Conservation (phyloP, 2,113 vertebrate genomes). For the Neogale vison region DNA sequence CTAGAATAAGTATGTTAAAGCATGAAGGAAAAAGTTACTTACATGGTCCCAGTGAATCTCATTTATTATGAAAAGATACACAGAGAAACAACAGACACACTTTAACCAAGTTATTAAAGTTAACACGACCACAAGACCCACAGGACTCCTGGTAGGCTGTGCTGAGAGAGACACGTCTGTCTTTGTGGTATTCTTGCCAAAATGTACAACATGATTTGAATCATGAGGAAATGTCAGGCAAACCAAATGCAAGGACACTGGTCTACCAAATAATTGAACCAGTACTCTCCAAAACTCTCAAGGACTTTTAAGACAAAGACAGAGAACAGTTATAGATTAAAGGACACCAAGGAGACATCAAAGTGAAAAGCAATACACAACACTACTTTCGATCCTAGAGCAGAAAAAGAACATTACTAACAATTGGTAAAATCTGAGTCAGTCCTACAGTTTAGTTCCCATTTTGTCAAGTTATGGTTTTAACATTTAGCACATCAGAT, state of each 20-base stretch:
- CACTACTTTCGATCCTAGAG: neutral
- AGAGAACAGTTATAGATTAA: neutral
- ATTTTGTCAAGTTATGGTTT: neutral
- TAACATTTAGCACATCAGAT: neutral
- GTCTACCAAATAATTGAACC: neutral
- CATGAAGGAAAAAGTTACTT: neutral
- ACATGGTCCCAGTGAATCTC: neutral
- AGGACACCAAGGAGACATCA: neutral
- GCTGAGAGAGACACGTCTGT: accelerated
- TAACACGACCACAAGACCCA: neutral
- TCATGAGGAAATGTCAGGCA: neutral
- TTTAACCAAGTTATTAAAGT: neutral
- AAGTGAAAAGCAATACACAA: neutral
- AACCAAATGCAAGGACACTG: neutral
- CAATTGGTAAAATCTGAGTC: neutral
- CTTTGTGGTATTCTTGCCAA: neutral
- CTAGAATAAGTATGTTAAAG: neutral
- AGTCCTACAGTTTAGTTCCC: neutral
- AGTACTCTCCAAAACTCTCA: neutral
- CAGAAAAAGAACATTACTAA: neutral
- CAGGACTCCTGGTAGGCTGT: neutral
- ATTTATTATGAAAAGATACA: neutral
- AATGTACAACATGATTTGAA: neutral
- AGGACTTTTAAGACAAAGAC: neutral
- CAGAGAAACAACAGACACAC: neutral